Percentiles rank a stretch among this genome's conserved stretches.
Conservation (phyloP, 35 echinoderm and acorn worm species). For the Lytechinus variegatus region DNA sequence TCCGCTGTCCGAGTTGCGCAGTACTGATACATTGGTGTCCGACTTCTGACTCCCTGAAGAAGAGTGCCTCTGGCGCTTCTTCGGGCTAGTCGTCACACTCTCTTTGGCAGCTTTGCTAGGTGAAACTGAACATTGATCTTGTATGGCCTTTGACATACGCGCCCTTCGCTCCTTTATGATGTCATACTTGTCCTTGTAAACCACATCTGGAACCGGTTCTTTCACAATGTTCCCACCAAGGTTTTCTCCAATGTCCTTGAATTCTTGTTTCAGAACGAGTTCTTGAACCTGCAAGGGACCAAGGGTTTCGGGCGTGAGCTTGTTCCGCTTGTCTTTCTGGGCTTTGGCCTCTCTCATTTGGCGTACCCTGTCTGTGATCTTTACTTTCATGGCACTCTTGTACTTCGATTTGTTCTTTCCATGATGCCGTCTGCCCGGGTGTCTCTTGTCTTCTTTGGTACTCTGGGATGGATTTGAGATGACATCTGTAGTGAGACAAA, state of each 20-base stretch:
- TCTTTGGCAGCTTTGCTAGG: constrained; percentile 33
- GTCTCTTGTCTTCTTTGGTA: constrained; percentile 16
- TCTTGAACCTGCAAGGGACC: neutral
- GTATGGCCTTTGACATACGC: neutral
- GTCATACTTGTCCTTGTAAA: constrained; percentile 94
- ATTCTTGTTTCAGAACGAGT: neutral
- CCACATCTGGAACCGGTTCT: constrained; percentile 37
- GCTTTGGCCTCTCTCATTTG: constrained; percentile 68
- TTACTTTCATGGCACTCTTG: constrained; percentile 81
- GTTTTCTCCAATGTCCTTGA: constrained; percentile 2
- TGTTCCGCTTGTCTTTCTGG: constrained; percentile 52
- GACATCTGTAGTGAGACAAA: constrained; percentile 42
- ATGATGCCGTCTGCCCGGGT: constrained; percentile 8
- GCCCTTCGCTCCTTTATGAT: constrained; percentile 86
- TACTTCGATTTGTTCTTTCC: constrained; percentile 61
- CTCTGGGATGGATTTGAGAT: neutral
- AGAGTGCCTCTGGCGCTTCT: constrained; percentile 31
- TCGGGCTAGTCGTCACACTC: neutral
- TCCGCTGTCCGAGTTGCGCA: constrained; percentile 27
- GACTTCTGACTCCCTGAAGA: constrained; percentile 21
- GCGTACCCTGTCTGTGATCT: constrained; percentile 60
- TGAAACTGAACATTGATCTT: constrained; percentile 6
- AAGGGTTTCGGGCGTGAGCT: constrained; percentile 7
- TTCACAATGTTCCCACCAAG: constrained; percentile 37
- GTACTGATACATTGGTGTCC: constrained; percentile 12